phyloP scores from a whole-genome alignment of 2,113 vertebrate genomes.

The Tonatia bakeri region DNA sequence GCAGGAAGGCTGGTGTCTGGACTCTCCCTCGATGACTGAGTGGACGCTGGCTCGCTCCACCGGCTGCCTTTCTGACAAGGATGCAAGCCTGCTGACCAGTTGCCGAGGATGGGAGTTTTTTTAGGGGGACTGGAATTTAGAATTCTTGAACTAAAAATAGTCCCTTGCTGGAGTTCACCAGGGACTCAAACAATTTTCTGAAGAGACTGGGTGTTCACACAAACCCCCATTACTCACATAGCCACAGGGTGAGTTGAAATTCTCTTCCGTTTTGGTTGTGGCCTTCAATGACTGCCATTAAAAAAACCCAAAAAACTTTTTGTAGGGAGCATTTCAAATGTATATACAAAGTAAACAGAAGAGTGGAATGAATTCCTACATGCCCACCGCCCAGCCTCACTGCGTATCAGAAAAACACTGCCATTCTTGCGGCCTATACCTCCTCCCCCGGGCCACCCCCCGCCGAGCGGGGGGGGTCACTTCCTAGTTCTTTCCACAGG shows the following conservation, averaged over 20 bases:
- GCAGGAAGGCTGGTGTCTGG: not conserved
- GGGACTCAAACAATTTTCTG: not conserved
- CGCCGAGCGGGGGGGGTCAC: fast-evolving
- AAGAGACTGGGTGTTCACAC: not conserved
- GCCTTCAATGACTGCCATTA: not conserved
- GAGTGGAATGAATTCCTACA: not conserved
- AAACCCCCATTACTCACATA: fast-evolving
- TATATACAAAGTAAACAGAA: not conserved
- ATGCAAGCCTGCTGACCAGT: too few relatives aligned
- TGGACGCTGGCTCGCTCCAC: fast-evolving
- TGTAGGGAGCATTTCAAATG: not conserved
- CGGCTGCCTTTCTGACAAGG: not conserved
- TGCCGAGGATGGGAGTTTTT: not conserved
- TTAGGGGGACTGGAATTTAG: not conserved
- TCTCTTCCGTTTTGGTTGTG: not conserved
- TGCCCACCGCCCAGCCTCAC: not conserved
- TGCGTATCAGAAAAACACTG: not conserved
- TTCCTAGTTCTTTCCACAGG: too few relatives aligned
- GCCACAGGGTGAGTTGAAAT: fast-evolving
- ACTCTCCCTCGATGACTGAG: not conserved
- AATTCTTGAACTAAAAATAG: not conserved
- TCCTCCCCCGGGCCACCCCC: not conserved
- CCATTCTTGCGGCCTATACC: fast-evolving
- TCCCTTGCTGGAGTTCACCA: not conserved
- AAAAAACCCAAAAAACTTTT: not conserved